Base-by-base conservation (phyloP, 1,140 invertebrate species). In the Drosophila nikananu region DNA sequence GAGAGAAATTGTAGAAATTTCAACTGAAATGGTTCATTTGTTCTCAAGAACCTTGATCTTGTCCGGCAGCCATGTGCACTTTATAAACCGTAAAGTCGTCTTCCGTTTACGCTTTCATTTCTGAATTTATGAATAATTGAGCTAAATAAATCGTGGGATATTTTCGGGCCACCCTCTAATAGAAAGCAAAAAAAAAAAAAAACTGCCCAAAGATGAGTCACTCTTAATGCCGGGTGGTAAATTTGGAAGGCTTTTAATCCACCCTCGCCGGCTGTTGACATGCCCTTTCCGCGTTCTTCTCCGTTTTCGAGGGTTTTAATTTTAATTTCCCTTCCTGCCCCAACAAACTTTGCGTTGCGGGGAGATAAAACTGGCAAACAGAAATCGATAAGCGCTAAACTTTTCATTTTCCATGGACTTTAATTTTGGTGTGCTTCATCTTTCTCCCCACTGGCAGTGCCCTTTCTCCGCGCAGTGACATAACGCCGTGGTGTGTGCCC, bases 351-450 rank as follows among this genome's bases (percentile, higher is more conserved):
- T 27, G 58, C 46, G 41, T 87, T 87, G 54, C 12, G 52, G 23
- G 71, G 25, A 55, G 67, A 73, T 75, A 65, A 72, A 63, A 57
- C 27, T 57, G 23, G 62, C 63, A 67, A 52, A 62, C 55, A 41
- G 89, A 86, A 87, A 90, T 87, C 84, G 77, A 87, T 87, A 87
- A 72, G 19, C 70, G 52, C 68, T 81, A 68, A 81, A 75, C 73
- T 71, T 84, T 72, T 63, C 59, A 64, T 55, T 73, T 71, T 72
- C 44, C 46, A 66, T 66, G 27, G 65, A 78, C 77, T 87, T 89
- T 84, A 87, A 87, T 89, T 75, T 77, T 73, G 67, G 59, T 39
- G n/a, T 61, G 52, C 65, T 74, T 55, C 35, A 68, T 79, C 67
- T 68, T 44, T 42, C 57, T 25, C 19, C 15, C 51, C 55, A 21